These are phyloP conservation scores for Tragelaphus scriptus DNA, from an alignment of 2,113 vertebrate species.

Conservation along the genomic window DNA sequence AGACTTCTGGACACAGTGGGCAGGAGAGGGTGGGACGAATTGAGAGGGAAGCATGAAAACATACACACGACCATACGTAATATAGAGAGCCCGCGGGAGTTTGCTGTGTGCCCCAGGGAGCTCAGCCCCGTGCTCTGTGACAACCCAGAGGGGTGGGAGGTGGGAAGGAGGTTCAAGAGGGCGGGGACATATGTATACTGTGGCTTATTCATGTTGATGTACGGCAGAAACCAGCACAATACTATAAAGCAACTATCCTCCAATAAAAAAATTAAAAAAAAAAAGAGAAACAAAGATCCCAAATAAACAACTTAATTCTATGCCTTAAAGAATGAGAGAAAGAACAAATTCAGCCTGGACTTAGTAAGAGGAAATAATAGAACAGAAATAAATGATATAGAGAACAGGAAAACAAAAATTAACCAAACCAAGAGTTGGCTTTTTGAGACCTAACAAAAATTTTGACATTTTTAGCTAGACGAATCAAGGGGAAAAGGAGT, in stretches of 20 bases:
- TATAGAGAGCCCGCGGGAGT: fast-evolving
- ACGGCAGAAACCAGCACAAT: fast-evolving
- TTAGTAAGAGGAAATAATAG: background rate
- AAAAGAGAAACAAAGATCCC: background rate
- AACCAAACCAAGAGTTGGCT: background rate
- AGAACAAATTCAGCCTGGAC: background rate
- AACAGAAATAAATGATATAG: background rate
- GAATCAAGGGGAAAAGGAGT: background rate
- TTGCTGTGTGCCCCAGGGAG: background rate
- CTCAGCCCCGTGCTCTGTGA: background rate
- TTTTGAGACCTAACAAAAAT: background rate
- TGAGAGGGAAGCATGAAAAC: background rate
- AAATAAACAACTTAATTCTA: background rate
- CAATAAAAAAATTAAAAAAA: background rate
- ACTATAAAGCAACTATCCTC: background rate
- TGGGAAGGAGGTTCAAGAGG: background rate
- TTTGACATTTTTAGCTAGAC: background rate
- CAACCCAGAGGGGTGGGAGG: background rate
- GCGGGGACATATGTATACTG: background rate
- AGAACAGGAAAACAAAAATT: background rate
- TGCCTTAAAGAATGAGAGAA: background rate
- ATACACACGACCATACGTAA: background rate
- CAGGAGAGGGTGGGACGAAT: background rate
- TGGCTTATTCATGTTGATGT: background rate
- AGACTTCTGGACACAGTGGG: background rate